Evolutionary conservation across 2,888 invertebrate genomes (phyloP).

Genomic region (Amiota minor): DNA sequence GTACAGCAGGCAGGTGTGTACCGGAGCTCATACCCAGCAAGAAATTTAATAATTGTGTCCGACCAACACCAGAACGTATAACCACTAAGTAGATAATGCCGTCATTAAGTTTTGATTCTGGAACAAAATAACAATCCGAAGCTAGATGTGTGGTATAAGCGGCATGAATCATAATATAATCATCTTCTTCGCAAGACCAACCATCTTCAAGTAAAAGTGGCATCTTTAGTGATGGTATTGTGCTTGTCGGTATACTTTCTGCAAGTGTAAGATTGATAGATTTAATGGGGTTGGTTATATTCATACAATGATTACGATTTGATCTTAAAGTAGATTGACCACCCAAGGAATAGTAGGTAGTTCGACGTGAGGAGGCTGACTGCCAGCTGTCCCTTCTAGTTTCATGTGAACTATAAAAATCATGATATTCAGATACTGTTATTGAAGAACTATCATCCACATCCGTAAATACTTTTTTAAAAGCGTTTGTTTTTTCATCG

Average conservation of each 20-base stretch:
- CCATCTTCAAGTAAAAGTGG: conserved; percentile 78
- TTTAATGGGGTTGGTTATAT: conserved; percentile 57
- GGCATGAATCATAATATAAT: conserved; percentile 86
- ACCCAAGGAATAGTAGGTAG: conserved; percentile 85
- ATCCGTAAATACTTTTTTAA: conserved; percentile 49
- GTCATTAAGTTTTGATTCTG: conserved; percentile 89
- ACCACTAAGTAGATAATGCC: conserved; percentile 93
- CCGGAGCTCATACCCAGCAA: conserved; percentile 87
- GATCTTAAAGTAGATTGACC: conserved; percentile 81
- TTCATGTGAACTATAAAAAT: conserved; percentile 56
- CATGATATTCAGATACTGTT: not conserved
- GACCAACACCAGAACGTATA: conserved; percentile 84
- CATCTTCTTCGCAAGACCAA: conserved; percentile 86
- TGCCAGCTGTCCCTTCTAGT: conserved; percentile 84
- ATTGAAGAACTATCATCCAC: not conserved
- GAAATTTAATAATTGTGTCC: conserved; percentile 85
- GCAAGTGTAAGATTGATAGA: conserved; percentile 60
- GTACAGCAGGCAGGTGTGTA: conserved; percentile 83
- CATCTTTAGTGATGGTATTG: conserved; percentile 76
- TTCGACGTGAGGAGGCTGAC: conserved; percentile 84
- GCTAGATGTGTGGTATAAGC: conserved; percentile 91
- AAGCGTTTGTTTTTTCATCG: conserved; percentile 48
- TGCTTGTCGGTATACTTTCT: conserved; percentile 49
- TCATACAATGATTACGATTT: conserved; percentile 55
- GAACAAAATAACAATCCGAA: conserved; percentile 89